Conservation (phyloP, 2,113 vertebrate species). For the Sylvilagus bachmani region DNA sequence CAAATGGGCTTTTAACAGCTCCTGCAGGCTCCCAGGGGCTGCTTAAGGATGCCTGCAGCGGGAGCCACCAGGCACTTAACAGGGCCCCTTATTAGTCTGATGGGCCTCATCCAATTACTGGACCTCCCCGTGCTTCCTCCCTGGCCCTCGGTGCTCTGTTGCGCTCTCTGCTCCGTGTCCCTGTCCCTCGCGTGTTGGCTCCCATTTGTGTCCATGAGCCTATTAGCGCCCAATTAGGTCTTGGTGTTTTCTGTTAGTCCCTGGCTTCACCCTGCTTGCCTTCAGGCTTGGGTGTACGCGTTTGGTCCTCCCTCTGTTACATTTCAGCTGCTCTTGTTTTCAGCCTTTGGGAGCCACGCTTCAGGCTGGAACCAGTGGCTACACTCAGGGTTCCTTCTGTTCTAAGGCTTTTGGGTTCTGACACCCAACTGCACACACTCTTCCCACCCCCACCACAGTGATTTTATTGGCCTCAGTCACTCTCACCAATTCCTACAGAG, state of each 20-base stretch:
- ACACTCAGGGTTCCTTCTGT: background rate
- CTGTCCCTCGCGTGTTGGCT: background rate
- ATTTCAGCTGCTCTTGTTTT: background rate
- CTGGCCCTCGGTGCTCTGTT: background rate
- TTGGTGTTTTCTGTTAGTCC: background rate
- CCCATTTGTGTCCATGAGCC: background rate
- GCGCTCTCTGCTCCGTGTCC: background rate
- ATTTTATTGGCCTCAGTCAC: background rate
- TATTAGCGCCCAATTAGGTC: background rate
- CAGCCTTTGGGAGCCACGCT: background rate
- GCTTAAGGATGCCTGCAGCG: background rate
- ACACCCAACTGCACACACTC: background rate
- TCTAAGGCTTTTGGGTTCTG: background rate
- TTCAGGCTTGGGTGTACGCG: background rate
- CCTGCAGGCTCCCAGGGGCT: background rate
- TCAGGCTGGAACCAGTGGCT: background rate
- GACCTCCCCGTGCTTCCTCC: background rate
- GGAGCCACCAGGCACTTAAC: background rate
- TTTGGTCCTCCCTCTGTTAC: background rate
- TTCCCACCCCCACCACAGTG: background rate
- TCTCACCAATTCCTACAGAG: background rate
- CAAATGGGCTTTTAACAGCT: background rate
- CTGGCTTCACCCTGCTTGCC: constrained; percentile 3
- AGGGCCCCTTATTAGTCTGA: background rate
- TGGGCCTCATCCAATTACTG: background rate